Evolutionary conservation across 2,888 invertebrate species (phyloP).

Genomic region (Cistogaster globosa): DNA sequence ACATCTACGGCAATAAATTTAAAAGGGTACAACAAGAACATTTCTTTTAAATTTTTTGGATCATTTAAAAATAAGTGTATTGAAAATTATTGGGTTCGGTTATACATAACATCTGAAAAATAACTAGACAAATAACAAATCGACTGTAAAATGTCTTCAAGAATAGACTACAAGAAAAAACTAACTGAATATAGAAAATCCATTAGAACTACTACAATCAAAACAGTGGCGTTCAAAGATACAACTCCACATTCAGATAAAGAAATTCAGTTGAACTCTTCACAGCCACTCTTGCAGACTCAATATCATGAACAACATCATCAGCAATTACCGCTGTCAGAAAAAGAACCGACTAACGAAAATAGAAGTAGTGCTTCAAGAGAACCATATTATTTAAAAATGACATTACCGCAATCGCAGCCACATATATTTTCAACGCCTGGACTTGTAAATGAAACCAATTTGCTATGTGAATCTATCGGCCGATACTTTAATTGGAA

Average conservation of each 20-base stretch:
- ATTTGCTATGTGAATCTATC: constrained; percentile 34
- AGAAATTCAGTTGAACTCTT: background rate
- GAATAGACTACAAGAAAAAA: constrained; percentile 59
- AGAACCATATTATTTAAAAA: constrained; percentile 8
- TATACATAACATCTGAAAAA: constrained; percentile 29
- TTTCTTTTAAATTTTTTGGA: background rate
- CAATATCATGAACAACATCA: constrained; percentile 6
- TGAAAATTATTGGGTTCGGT: constrained; percentile 34
- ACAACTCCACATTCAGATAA: constrained; percentile 8
- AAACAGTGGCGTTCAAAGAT: constrained; percentile 55
- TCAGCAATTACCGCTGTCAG: background rate
- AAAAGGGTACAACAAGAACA: constrained; percentile 32
- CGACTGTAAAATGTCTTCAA: constrained; percentile 31
- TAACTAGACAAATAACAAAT: constrained; percentile 11
- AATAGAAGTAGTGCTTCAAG: constrained; percentile 5
- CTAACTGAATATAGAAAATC: constrained; percentile 62
- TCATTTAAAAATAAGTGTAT: background rate
- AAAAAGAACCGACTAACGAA: constrained; percentile 12
- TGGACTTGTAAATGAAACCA: constrained; percentile 14
- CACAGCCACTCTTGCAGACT: background rate
- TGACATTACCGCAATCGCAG: constrained; percentile 36
- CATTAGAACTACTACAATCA: constrained; percentile 36
- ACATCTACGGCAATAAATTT: constrained; percentile 9
- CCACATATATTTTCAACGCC: background rate
- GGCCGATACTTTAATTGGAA: constrained; percentile 78